Percentiles rank a stretch among this genome's conserved stretches.
Conservation (phyloP, 2,797 vertebrate species). For the Leucoraja ocellata region DNA sequence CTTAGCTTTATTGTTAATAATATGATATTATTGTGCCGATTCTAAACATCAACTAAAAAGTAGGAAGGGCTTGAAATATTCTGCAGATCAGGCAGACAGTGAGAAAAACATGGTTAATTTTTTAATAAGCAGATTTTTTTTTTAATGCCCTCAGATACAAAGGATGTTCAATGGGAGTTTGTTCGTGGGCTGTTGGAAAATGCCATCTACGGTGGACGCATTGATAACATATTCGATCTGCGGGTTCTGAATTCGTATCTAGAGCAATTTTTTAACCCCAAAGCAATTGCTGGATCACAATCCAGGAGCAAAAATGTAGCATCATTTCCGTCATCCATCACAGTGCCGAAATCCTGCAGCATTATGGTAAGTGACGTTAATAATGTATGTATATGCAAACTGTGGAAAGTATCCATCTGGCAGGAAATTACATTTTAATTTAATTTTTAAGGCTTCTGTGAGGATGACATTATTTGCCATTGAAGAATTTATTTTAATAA, state of each 20-base stretch:
- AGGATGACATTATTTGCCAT: constrained; percentile 10
- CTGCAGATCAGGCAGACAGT: no score
- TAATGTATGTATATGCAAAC: not conserved
- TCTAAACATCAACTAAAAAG: not conserved
- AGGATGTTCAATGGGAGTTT: constrained; percentile 83
- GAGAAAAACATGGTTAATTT: not conserved
- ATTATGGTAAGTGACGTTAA: constrained; percentile 67
- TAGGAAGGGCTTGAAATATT: not conserved
- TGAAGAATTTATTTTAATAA: constrained; percentile 25
- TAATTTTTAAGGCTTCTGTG: constrained; percentile 17
- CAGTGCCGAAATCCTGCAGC: constrained; percentile 80
- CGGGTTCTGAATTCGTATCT: constrained; percentile 86
- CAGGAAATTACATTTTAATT: constrained; percentile 37
- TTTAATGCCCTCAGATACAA: constrained; percentile 62
- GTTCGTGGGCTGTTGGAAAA: constrained; percentile 86
- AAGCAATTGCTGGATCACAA: constrained; percentile 56
- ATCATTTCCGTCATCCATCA: constrained; percentile 68
- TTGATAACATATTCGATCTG: constrained; percentile 88
- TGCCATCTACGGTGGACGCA: constrained; percentile 87
- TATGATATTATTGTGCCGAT: not conserved
- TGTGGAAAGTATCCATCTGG: constrained; percentile 29
- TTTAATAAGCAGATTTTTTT: not conserved
- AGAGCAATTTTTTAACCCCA: constrained; percentile 81
- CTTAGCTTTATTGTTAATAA: not conserved
- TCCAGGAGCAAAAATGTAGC: constrained; percentile 61